phyloP scores from a whole-genome alignment of 2,113 vertebrate species.

The Notarius lentiginosus region DNA sequence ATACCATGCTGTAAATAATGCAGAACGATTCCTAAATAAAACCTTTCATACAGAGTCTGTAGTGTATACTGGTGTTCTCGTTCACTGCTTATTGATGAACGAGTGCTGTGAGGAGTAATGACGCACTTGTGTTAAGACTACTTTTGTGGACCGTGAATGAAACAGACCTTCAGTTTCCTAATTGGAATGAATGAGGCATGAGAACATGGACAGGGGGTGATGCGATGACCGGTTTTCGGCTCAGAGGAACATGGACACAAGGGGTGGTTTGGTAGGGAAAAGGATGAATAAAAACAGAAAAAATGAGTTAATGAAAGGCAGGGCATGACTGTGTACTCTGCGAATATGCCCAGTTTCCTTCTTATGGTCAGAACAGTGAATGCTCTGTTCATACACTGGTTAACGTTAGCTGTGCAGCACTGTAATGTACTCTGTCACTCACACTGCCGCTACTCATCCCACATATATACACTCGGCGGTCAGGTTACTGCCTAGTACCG shows the following conservation, averaged over 20 bases:
- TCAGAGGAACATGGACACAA: conserved; percentile 29
- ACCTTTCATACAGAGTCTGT: not conserved
- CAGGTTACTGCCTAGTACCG: not conserved
- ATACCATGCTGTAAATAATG: conserved; percentile 14
- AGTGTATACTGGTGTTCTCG: not conserved
- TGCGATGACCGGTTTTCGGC: conserved; percentile 8
- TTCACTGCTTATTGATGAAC: not conserved
- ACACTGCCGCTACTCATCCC: not conserved
- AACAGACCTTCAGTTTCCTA: not conserved
- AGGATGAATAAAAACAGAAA: conserved; percentile 44
- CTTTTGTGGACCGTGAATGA: not conserved
- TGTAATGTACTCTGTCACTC: not conserved
- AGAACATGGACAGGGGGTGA: not conserved
- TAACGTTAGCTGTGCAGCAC: not conserved
- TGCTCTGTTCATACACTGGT: conserved; percentile 10
- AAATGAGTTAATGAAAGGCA: conserved; percentile 64
- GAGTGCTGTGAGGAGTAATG: not conserved
- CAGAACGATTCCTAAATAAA: not conserved
- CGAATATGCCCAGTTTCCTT: conserved; percentile 38
- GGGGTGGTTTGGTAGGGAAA: conserved; percentile 55
- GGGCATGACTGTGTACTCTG: conserved; percentile 67
- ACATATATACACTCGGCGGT: not conserved
- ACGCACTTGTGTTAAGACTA: not conserved
- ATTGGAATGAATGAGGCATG: not conserved
- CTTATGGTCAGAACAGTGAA: conserved; percentile 35